Evolutionary conservation across 2,113 vertebrate genomes (phyloP).

Genomic region (Accipiter virgatus): DNA sequence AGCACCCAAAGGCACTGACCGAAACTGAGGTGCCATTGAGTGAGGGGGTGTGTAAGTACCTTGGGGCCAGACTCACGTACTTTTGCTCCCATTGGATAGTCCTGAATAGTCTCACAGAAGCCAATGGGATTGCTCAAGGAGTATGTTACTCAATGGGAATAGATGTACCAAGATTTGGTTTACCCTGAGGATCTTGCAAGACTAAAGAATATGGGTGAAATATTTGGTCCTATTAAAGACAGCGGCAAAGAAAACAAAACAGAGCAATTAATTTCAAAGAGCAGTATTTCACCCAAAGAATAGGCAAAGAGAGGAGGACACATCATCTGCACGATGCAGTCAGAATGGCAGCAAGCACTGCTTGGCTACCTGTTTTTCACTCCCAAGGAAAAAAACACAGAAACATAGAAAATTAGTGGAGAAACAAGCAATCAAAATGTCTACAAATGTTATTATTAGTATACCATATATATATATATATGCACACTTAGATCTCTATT

Average conservation of each 20-base stretch:
- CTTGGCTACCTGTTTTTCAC: neutral
- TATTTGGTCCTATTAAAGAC: slow-evolving; percentile 8
- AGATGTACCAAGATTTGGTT: slow-evolving; percentile 34
- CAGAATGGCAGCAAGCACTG: neutral
- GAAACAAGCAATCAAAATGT: neutral
- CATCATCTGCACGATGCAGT: neutral
- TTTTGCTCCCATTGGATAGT: slow-evolving; percentile 48
- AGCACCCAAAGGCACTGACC: slow-evolving; percentile 31
- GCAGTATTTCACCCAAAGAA: neutral
- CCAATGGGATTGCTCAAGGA: slow-evolving; percentile 40
- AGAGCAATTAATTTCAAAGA: slow-evolving; percentile 48
- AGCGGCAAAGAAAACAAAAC: slow-evolving; percentile 24
- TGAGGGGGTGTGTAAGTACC: slow-evolving; percentile 6
- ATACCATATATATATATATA: neutral
- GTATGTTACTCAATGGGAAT: slow-evolving; percentile 30
- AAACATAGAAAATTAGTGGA: neutral
- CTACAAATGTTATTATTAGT: neutral
- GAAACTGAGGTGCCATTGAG: slow-evolving; percentile 24
- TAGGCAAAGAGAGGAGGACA: neutral
- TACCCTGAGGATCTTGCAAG: slow-evolving; percentile 26
- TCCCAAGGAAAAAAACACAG: neutral
- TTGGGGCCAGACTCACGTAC: slow-evolving; percentile 40
- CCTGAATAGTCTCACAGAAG: slow-evolving; percentile 11
- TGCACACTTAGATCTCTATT: neutral
- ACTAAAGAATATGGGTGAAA: neutral